Percentiles rank a stretch among this genome's conserved stretches.
Evolutionary conservation across 2,888 invertebrate genomes (phyloP).

Genomic region (Automeris io): DNA sequence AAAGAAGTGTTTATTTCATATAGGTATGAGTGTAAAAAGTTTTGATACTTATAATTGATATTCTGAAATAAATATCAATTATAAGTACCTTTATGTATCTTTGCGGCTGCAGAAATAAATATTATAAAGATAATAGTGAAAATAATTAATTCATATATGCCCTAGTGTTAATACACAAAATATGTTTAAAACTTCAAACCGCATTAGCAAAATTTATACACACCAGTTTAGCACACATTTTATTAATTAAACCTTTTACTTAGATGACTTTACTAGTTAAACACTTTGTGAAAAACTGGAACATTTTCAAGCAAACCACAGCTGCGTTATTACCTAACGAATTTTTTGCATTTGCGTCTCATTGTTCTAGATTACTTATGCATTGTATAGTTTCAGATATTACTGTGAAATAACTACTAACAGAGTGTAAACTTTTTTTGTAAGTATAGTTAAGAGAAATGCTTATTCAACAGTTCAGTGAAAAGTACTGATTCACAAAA

Average conservation of each 20-base stretch:
- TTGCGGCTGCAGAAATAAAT: no score
- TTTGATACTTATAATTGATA: background rate
- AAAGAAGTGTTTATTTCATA: background rate
- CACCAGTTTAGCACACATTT: slow-evolving; percentile 6
- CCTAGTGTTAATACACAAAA: no score
- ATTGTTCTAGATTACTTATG: slow-evolving; percentile 4
- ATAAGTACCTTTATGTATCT: no score
- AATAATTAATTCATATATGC: no score
- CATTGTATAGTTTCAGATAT: background rate
- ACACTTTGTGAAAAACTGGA: background rate
- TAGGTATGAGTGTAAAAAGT: no score
- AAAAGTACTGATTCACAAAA: no score
- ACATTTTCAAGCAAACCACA: background rate
- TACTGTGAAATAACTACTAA: background rate
- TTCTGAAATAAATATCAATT: no score
- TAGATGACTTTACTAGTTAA: background rate
- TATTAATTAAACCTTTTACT: background rate
- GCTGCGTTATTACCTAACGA: slow-evolving; percentile 1
- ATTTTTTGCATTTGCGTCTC: slow-evolving; percentile 2
- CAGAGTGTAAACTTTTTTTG: no score
- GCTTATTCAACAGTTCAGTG: no score
- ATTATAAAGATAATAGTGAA: no score
- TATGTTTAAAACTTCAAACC: no score
- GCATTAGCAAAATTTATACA: background rate
- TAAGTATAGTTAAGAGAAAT: no score